Conservation (phyloP, 2,113 vertebrate species). For the Lanius collurio region DNA sequence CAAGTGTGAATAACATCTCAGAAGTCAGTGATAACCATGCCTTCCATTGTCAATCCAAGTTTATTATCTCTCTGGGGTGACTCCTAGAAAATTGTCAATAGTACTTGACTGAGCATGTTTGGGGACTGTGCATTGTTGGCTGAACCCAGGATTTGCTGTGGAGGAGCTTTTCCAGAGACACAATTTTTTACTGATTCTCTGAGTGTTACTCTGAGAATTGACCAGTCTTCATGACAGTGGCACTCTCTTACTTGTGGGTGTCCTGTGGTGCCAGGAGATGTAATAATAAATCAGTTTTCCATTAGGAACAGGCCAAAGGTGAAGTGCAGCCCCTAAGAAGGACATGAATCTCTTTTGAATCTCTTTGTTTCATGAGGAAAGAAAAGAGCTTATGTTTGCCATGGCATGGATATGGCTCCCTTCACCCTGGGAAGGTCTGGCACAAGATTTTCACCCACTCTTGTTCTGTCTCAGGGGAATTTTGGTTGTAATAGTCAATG, state of each 20-base stretch:
- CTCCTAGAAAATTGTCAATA: neutral
- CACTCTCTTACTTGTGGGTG: neutral
- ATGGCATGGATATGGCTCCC: neutral
- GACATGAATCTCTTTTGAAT: rapidly evolving
- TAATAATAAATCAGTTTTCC: neutral
- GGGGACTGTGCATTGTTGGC: neutral
- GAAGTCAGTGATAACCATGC: neutral
- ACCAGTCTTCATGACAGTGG: neutral
- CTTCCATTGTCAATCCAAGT: neutral
- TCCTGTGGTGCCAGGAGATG: neutral
- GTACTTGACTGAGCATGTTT: neutral
- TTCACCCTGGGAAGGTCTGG: neutral
- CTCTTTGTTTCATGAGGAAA: rapidly evolving
- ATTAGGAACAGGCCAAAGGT: neutral
- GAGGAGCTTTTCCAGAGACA: neutral
- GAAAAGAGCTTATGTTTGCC: rapidly evolving
- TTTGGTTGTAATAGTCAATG: neutral
- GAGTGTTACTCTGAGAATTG: neutral
- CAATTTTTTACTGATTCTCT: neutral
- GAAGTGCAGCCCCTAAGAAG: neutral
- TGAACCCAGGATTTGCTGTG: neutral
- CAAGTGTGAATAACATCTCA: neutral
- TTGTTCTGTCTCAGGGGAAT: neutral
- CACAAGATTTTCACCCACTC: neutral
- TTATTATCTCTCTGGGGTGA: neutral